Percentiles rank a stretch among this genome's conserved stretches.
Evolutionary conservation across 2,113 vertebrate genomes (phyloP).

Genomic region (Halichoeres trimaculatus): DNA sequence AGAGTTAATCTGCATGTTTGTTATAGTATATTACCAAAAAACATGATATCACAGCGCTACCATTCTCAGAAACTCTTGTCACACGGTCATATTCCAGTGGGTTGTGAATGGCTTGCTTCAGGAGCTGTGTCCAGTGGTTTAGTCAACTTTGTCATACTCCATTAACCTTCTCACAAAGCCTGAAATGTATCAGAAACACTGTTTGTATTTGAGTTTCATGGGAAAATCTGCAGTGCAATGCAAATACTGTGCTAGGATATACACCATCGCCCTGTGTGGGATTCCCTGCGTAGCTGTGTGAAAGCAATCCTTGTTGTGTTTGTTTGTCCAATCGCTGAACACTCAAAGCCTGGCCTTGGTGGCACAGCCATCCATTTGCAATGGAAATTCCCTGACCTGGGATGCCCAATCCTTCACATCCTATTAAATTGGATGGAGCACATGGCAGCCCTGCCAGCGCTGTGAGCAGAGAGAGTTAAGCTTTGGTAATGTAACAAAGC

Average conservation of each 20-base stretch:
- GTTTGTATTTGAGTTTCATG: slow-evolving; percentile 13
- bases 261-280: slow-evolving; percentile 13
- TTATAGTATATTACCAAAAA: background rate
- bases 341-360: slow-evolving; percentile 28
- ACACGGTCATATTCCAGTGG: too few relatives aligned
- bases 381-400: slow-evolving; percentile 67
- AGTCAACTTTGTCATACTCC: background rate
- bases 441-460: slow-evolving; percentile 30
- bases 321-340: slow-evolving; percentile 40
- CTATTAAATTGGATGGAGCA: slow-evolving; percentile 53
- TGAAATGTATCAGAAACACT: background rate
- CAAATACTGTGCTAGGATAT: background rate
- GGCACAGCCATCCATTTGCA: slow-evolving; percentile 54
- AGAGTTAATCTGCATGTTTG: background rate
- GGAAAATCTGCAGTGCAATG: slow-evolving; percentile 25
- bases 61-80: too few relatives aligned
- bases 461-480: slow-evolving; percentile 43
- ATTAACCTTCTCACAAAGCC: background rate
- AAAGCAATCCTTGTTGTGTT: slow-evolving; percentile 39
- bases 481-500: slow-evolving; percentile 55
- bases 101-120: background rate
- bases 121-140: background rate
- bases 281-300: slow-evolving; percentile 4
- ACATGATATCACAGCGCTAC: too few relatives aligned
- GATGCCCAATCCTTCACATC: slow-evolving; percentile 61